Conservation (phyloP, 1,140 invertebrate genomes). For the Macrobrachium rosenbergii region DNA sequence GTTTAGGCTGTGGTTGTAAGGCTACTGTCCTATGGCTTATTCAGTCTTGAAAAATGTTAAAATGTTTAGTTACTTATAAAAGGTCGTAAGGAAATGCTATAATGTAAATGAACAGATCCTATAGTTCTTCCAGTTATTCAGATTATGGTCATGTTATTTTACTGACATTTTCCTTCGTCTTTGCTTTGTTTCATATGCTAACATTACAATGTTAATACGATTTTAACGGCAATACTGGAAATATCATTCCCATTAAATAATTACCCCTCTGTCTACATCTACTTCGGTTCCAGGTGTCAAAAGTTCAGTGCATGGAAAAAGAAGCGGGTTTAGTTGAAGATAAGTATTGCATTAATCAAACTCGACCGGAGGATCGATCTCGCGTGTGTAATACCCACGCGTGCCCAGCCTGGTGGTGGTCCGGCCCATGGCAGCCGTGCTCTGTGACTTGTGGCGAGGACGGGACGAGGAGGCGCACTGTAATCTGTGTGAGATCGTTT, state of each 20-base stretch:
- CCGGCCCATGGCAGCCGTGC: conserved; percentile 85
- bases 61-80: background rate
- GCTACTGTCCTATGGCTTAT: background rate
- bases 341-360: conserved; percentile 75
- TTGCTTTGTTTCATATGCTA: too few species aligned
- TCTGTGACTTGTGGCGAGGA: conserved; percentile 79
- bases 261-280: too few species aligned
- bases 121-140: too few species aligned
- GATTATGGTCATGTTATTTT: too few species aligned
- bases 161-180: too few species aligned
- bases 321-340: conserved; percentile 77
- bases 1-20: background rate
- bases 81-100: too few species aligned
- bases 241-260: too few species aligned
- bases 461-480: conserved; percentile 76
- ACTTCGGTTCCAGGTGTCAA: conserved; percentile 72
- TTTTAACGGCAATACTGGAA: background rate
- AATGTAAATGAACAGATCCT: too few species aligned
- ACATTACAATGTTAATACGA: too few species aligned
- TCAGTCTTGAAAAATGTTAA: background rate
- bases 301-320: conserved; percentile 78
- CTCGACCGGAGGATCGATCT: conserved; percentile 76
- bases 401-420: conserved; percentile 78
- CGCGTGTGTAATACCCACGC: conserved; percentile 79
- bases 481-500: conserved; percentile 79